A percentile compares a stretch with the other conserved stretches of the same genome.
Evolutionary conservation across 2,113 vertebrate genomes (phyloP).

Genomic region (Hystrix cristata): DNA sequence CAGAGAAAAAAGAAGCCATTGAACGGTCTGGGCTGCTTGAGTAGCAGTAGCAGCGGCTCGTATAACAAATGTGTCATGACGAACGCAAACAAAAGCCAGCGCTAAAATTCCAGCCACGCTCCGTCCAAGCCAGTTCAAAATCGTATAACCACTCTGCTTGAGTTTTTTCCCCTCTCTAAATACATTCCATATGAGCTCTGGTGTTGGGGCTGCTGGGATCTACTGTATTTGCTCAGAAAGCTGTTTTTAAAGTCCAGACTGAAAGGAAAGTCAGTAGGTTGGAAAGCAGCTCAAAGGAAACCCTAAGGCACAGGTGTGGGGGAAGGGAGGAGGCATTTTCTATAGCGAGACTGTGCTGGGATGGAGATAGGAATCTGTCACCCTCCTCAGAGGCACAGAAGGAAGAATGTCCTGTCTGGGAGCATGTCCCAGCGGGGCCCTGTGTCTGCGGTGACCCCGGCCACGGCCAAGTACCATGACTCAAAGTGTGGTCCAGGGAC

Average conservation of each 20-base stretch:
- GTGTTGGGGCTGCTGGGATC: conserved; percentile 79
- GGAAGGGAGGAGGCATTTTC: conserved; percentile 21
- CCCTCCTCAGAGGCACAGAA: conserved; percentile 41
- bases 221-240: conserved; percentile 77
- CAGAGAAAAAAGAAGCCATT: conserved; percentile 67
- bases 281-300: conserved; percentile 77
- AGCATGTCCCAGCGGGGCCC: conserved; percentile 19
- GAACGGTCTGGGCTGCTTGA: conserved; percentile 82
- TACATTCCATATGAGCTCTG: conserved; percentile 88
- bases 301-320: conserved; percentile 69
- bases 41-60: conserved; percentile 87
- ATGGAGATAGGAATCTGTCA: conserved; percentile 70
- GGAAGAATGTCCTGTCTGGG: conserved; percentile 68
- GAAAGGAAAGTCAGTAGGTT: conserved; percentile 75
- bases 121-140: conserved; percentile 86
- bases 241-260: conserved; percentile 81
- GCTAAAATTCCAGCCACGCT: conserved; percentile 87
- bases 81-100: conserved; percentile 89
- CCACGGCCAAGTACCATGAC: rapidly evolving
- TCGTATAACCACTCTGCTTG: conserved; percentile 79
- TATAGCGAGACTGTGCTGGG: not conserved
- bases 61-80: conserved; percentile 88
- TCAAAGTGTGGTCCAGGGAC: not conserved
- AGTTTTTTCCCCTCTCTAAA: conserved; percentile 79
- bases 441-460: not conserved